Percentiles rank a stretch among this genome's conserved stretches.
Evolutionary conservation across 2,888 invertebrate genomes (phyloP).

Genomic region (Cerastis leucographa): DNA sequence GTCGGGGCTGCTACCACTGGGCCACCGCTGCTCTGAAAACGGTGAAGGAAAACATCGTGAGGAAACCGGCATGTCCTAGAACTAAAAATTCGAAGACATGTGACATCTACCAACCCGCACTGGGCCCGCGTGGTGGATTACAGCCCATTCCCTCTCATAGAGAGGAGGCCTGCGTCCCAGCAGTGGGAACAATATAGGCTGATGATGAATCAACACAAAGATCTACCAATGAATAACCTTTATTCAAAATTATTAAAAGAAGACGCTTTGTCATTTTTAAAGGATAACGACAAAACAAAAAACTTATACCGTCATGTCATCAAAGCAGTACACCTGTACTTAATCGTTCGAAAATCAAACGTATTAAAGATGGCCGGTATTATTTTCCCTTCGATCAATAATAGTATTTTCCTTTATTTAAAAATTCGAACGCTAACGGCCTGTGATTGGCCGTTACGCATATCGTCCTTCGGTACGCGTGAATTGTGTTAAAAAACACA

Average conservation of each 20-base stretch:
- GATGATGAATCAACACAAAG: constrained; percentile 6
- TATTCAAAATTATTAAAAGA: neutral
- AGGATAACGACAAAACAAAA: neutral
- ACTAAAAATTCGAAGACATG: too few relatives aligned
- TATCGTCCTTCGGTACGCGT: constrained; percentile 82
- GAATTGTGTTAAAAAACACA: constrained; percentile 78
- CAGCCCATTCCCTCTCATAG: too few relatives aligned
- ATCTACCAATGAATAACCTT: neutral
- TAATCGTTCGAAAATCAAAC: constrained; percentile 37
- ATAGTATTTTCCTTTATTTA: too few relatives aligned
- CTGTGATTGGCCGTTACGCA: constrained; percentile 70
- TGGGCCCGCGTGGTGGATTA: too few relatives aligned
- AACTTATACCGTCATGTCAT: neutral
- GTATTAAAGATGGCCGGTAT: constrained; percentile 21
- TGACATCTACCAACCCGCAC: too few relatives aligned
- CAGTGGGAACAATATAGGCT: too few relatives aligned
- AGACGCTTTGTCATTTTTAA: neutral
- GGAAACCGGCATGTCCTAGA: too few relatives aligned
- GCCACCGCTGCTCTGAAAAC: too few relatives aligned
- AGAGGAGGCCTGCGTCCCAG: too few relatives aligned
- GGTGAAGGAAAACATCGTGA: too few relatives aligned
- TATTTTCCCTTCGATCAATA: too few relatives aligned
- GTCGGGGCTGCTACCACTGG: too few relatives aligned
- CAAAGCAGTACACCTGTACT: neutral
- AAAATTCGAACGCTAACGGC: constrained; percentile 59